These are phyloP conservation scores for Oreochromis mossambicus DNA, from an alignment of 2,797 vertebrate genomes.

Conservation along the genomic window DNA sequence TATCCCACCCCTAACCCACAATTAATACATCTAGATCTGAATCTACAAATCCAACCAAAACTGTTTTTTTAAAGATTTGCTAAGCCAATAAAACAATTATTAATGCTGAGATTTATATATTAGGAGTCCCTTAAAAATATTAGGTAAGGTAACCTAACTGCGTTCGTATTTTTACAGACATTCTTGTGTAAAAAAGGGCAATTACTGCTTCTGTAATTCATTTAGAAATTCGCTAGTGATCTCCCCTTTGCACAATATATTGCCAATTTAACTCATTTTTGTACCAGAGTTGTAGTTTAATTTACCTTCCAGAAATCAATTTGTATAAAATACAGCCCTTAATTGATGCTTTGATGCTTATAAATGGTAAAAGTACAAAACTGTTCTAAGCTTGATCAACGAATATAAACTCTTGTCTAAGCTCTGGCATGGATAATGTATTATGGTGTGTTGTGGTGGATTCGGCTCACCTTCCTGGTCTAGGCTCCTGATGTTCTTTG, in stretches of 20 bases:
- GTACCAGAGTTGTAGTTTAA: not conserved
- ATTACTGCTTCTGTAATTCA: slow-evolving; percentile 21
- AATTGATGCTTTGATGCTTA: not conserved
- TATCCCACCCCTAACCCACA: not conserved
- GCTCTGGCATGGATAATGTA: not conserved
- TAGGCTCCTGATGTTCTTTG: slow-evolving; percentile 35
- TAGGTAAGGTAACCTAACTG: not conserved
- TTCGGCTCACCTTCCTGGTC: slow-evolving; percentile 52
- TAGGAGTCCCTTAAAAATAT: not conserved
- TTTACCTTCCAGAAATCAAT: not conserved
- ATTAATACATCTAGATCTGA: not conserved
- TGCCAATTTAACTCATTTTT: not conserved
- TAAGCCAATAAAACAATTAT: not conserved
- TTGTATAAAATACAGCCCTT: not conserved
- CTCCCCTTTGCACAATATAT: slow-evolving; percentile 44
- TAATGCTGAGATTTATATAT: not conserved
- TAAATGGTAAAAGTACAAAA: not conserved
- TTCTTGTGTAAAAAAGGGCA: not conserved
- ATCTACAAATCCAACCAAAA: not conserved
- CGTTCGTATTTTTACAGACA: not conserved
- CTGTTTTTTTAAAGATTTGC: not conserved
- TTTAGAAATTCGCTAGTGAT: slow-evolving; percentile 52
- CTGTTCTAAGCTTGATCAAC: not conserved
- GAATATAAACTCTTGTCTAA: not conserved
- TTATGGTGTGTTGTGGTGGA: not conserved